A percentile compares a stretch with the other conserved stretches of the same genome.
Conservation (phyloP, 2,797 vertebrate species). For the Girardinus metallicus region DNA sequence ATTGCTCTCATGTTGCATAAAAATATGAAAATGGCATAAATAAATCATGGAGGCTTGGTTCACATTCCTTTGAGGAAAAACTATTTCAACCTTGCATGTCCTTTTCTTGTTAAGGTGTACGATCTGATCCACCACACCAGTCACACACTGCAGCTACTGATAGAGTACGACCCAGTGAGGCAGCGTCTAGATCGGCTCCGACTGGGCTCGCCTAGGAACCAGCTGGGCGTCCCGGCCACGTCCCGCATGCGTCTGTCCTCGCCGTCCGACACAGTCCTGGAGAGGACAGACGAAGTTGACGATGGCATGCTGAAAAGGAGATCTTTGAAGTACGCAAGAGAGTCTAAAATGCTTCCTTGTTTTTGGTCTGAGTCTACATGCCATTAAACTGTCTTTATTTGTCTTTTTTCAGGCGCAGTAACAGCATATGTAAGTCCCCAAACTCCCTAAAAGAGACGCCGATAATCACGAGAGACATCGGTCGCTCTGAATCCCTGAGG, state of each 20-base stretch:
- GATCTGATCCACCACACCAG: slow-evolving; percentile 89
- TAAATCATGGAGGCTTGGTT: background rate
- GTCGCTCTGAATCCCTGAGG: slow-evolving; percentile 91
- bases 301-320: slow-evolving; percentile 87
- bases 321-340: slow-evolving; percentile 85
- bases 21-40: background rate
- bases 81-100: background rate
- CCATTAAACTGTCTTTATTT: background rate
- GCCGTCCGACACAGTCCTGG: slow-evolving; percentile 81
- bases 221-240: slow-evolving; percentile 74
- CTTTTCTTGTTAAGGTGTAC: slow-evolving; percentile 83
- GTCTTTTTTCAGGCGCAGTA: slow-evolving; percentile 84
- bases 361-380: background rate
- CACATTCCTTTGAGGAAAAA: background rate
- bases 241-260: slow-evolving; percentile 84
- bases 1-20: background rate
- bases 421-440: slow-evolving; percentile 92
- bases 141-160: slow-evolving; percentile 92
- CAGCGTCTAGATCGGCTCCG: slow-evolving; percentile 88
- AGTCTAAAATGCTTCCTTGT: background rate
- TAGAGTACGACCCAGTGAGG: slow-evolving; percentile 93
- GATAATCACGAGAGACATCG: slow-evolving; percentile 85
- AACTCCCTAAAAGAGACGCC: slow-evolving; percentile 87
- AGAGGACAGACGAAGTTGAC: slow-evolving; percentile 86
- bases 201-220: slow-evolving; percentile 80